Conservation (phyloP, 2,888 invertebrate species). For the Agrotis segetum region DNA sequence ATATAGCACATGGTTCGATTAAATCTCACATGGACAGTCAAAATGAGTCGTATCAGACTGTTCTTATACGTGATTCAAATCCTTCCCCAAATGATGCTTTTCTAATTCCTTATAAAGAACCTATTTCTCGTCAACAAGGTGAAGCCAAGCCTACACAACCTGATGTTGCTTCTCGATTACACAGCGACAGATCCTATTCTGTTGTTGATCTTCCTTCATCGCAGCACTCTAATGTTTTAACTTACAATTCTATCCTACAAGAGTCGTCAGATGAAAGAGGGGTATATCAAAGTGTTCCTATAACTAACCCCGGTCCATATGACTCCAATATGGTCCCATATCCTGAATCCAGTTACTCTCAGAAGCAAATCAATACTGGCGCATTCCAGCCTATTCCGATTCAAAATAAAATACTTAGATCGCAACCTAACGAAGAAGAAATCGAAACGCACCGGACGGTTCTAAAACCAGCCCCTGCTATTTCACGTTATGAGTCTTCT, state of each 20-base stretch:
- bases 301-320: neutral
- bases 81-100: conserved; percentile 12
- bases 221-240: neutral
- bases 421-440: conserved; percentile 1
- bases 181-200: neutral
- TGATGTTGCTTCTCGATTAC: conserved; percentile 17
- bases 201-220: neutral
- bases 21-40: neutral
- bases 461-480: neutral
- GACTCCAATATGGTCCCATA: conserved; percentile 3
- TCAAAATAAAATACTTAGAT: conserved; percentile 11
- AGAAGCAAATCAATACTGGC: conserved; percentile 11
- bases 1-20: neutral
- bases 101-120: conserved; percentile 40
- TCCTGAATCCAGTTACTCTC: conserved; percentile 6
- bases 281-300: conserved; percentile 6
- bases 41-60: conserved; percentile 15
- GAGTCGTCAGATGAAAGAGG: neutral
- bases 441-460: neutral
- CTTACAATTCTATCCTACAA: neutral
- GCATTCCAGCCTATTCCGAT: conserved; percentile 1
- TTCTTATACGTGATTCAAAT: conserved; percentile 30
- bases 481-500: conserved; percentile 1
- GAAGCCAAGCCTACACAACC: conserved; percentile 9
- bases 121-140: neutral